A percentile compares a stretch with the other conserved stretches of the same genome.
Conservation (phyloP, 2,113 vertebrate species). For the Rhabdomys dilectus region DNA sequence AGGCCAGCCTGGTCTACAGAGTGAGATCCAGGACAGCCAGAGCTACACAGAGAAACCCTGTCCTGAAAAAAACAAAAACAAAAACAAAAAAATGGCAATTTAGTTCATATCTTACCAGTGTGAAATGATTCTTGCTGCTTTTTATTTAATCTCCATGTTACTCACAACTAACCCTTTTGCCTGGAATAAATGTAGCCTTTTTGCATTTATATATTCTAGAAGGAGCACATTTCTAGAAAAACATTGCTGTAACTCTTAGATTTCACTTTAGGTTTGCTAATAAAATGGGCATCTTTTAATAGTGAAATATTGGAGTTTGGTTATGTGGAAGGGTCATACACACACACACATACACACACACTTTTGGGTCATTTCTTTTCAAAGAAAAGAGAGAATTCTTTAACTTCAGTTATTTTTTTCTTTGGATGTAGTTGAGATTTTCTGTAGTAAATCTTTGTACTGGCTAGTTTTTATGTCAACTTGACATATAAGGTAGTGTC, state of each 20-base stretch:
- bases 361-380: background rate
- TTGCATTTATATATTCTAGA: background rate
- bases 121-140: conserved; percentile 29
- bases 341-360: background rate
- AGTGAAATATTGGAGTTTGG: conserved; percentile 15
- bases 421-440: background rate
- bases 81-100: background rate
- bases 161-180: background rate
- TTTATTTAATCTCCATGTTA: background rate
- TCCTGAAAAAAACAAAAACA: no score
- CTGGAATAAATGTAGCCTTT: background rate
- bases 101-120: background rate
- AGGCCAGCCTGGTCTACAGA: no score
- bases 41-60: no score
- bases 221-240: background rate
- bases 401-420: background rate
- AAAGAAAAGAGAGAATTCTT: background rate
- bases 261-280: background rate
- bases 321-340: background rate
- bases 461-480: background rate
- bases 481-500: background rate
- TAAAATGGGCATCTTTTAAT: background rate
- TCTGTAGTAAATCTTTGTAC: background rate
- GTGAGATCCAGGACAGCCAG: no score
- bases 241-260: background rate